Base-by-base conservation (phyloP, 2,113 vertebrate genomes). In the Gopherus evgoodei region DNA sequence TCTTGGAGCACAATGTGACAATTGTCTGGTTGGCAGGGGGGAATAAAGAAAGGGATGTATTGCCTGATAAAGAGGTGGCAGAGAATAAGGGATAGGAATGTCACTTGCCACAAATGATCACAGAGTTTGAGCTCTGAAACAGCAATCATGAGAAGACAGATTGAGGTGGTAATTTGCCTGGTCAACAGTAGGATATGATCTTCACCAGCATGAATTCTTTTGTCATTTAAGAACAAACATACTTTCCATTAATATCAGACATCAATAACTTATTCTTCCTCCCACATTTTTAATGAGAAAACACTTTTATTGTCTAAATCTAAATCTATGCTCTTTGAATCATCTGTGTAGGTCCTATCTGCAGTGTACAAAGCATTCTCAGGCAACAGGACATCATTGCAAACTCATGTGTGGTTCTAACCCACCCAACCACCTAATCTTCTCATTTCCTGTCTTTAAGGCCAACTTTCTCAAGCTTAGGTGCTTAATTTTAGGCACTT, bases 321-420 rank as follows among this genome's bases (percentile, higher is more conserved):
- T 85, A 93, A 94, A 95, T 81, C 49, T 72, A 78, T 91, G 3
- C 25, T 92, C 3, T 95, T 94, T 94, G 87, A 94, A 92, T 94
- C 93, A 81, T 83, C 56, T 3, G 0, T 50, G 25, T 17, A 90
- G 89, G 87, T 81, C 91, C 93, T 90, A 90, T 81, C 94, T 94
- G 90, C 72, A 90, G 62, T 65, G 96, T 95, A 95, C 35, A 82
- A 95, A 96, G 95, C 94, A 87, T 91, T 97, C 93, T 92, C 94
- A 95, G 89, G 90, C 89, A 96, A 95, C 89, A 96, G 88, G n/a
- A 1, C 57, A 72, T 62, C 0, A 7, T 93, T 97, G 93, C 96
- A 96, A 95, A 96, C 96, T 5, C 5, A 38, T 78, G 52, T 22
- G 21, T 35, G 16, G 17, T 38, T 65, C 62, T 35, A 65, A 65